Percentiles rank a stretch among this genome's conserved stretches.
Conservation (phyloP, 2,888 invertebrate genomes). For the Melinaea marsaeus region DNA sequence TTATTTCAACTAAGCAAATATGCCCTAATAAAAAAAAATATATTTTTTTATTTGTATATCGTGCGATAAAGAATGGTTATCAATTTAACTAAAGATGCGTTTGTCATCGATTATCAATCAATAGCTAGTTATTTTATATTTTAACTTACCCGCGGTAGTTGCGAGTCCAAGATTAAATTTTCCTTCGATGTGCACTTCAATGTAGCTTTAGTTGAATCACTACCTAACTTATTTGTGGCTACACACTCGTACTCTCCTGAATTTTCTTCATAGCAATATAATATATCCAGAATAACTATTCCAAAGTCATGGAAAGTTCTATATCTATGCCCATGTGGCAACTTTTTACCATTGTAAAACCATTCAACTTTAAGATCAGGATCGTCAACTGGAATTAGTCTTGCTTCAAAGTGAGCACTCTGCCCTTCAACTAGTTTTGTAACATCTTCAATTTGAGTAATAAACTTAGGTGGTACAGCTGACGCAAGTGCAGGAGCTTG, state of each 20-base stretch:
- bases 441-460: conserved; percentile 90
- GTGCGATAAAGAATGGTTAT: no score
- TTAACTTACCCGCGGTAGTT: conserved; percentile 87
- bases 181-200: conserved; percentile 93
- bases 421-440: conserved; percentile 95
- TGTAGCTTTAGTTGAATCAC: conserved; percentile 89
- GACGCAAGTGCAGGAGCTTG: conserved; percentile 81
- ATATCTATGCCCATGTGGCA: conserved; percentile 96
- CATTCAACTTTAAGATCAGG: conserved; percentile 96
- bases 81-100: no score
- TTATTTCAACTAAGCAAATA: no score
- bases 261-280: conserved; percentile 97
- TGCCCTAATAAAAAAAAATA: no score
- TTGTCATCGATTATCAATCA: no score
- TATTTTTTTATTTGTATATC: no score
- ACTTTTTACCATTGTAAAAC: conserved; percentile 94
- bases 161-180: conserved; percentile 93
- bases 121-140: no score
- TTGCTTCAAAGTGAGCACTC: conserved; percentile 95
- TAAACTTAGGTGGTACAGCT: conserved; percentile 91
- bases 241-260: conserved; percentile 96
- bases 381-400: conserved; percentile 95
- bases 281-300: conserved; percentile 95
- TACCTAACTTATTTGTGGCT: conserved; percentile 93
- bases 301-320: conserved; percentile 99